phyloP scores from a whole-genome alignment of 2,888 invertebrate genomes.

The Drosophila ustulata region DNA sequence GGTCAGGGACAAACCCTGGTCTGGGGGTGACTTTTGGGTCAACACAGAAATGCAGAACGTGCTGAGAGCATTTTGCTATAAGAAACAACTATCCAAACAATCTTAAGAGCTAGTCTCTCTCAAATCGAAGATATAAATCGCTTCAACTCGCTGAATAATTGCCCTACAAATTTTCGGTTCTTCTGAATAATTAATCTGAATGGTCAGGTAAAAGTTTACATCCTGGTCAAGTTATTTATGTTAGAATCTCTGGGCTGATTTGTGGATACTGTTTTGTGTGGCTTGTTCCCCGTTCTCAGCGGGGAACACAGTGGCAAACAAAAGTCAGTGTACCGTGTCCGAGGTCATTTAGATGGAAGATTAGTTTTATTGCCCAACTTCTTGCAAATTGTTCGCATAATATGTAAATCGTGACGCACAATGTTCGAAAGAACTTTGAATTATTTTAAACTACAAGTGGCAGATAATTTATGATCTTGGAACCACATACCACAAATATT shows the following conservation, averaged over 20 bases:
- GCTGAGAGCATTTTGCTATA: conserved; percentile 16
- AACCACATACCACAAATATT: conserved; percentile 30
- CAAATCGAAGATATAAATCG: conserved; percentile 44
- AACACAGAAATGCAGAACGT: conserved; percentile 18
- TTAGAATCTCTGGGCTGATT: conserved; percentile 30
- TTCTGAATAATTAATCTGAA: conserved; percentile 65
- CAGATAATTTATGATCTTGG: conserved; percentile 41
- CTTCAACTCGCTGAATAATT: conserved; percentile 55
- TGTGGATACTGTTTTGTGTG: conserved; percentile 25
- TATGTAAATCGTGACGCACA: conserved; percentile 66
- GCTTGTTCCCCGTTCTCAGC: no score
- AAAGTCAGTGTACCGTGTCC: conserved; percentile 67
- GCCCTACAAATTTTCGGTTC: conserved; percentile 43
- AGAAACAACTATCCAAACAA: conserved; percentile 17
- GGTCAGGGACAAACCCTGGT: conserved; percentile 11
- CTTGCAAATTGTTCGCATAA: conserved; percentile 78
- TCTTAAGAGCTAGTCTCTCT: background rate
- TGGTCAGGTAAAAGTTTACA: conserved; percentile 16
- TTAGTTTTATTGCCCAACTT: conserved; percentile 78
- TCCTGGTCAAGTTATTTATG: conserved; percentile 45
- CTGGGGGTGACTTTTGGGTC: conserved; percentile 24
- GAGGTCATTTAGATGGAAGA: conserved; percentile 77
- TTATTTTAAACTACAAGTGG: conserved; percentile 52
- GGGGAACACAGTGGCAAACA: conserved; percentile 43
- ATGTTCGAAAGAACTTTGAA: conserved; percentile 14